A percentile compares a stretch with the other conserved stretches of the same genome.
Conservation (phyloP, 2,113 vertebrate genomes). For the Cheirogaleus medius region DNA sequence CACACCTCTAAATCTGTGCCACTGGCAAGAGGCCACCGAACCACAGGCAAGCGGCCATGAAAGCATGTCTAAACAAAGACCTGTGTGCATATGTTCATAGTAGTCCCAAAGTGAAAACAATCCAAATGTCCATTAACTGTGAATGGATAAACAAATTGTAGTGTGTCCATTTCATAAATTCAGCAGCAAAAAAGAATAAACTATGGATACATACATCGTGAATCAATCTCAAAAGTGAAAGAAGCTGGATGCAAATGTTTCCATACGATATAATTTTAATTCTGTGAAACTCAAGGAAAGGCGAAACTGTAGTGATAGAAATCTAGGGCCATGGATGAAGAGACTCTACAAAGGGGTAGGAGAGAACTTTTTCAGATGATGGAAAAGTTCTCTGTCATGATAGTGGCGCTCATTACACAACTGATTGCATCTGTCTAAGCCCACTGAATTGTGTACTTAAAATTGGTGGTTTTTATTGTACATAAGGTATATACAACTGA, state of each 20-base stretch:
- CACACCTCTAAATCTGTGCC: too few species aligned
- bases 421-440: background rate
- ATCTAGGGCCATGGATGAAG: background rate
- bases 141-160: background rate
- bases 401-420: background rate
- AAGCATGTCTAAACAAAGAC: background rate
- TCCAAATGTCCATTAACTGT: background rate
- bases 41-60: background rate
- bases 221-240: background rate
- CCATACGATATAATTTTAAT: background rate
- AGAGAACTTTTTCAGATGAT: background rate
- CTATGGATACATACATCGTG: background rate
- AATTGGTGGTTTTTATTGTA: background rate
- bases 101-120: background rate
- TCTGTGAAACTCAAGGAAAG: background rate
- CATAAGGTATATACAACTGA: background rate
- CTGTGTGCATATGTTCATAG: background rate
- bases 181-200: background rate
- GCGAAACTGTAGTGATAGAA: background rate
- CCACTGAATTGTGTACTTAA: background rate
- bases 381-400: background rate
- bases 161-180: background rate
- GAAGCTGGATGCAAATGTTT: background rate
- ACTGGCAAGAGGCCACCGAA: too few species aligned
- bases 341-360: background rate